Evolutionary conservation across 2,888 invertebrate species (phyloP).

Genomic region (Epinotia bilunana): DNA sequence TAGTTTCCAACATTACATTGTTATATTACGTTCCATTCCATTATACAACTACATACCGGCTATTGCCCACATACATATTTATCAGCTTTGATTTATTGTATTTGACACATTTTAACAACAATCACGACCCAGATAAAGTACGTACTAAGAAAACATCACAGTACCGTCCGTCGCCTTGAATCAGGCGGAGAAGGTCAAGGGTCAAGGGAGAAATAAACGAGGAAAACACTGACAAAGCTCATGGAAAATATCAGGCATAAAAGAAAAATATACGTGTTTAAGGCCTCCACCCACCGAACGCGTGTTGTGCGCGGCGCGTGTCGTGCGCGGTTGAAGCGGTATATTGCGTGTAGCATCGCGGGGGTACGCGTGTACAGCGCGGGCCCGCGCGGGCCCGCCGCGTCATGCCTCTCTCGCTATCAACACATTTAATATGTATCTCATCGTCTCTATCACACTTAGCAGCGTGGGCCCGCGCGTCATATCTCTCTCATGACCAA

Average conservation of each 20-base stretch:
- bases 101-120: conserved; percentile 34
- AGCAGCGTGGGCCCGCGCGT: too few relatives aligned
- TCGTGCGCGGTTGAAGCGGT: too few relatives aligned
- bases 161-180: conserved; percentile 42
- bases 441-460: too few relatives aligned
- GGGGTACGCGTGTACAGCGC: too few relatives aligned
- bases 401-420: too few relatives aligned
- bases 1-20: not conserved
- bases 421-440: too few relatives aligned
- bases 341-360: too few relatives aligned
- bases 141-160: conserved; percentile 33
- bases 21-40: not conserved
- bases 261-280: conserved; percentile 30
- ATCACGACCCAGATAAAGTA: conserved; percentile 33
- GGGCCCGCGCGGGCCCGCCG: too few relatives aligned
- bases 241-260: conserved; percentile 34
- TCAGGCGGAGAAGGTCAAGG: conserved; percentile 46
- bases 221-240: conserved; percentile 38
- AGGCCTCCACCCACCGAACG: too few relatives aligned
- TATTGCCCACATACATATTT: not conserved
- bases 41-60: not conserved
- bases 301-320: too few relatives aligned
- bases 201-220: conserved; percentile 48
- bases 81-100: conserved; percentile 16
- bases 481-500: too few relatives aligned